phyloP scores from a whole-genome alignment of 1,140 invertebrate species.

The Lucilia sericata region DNA sequence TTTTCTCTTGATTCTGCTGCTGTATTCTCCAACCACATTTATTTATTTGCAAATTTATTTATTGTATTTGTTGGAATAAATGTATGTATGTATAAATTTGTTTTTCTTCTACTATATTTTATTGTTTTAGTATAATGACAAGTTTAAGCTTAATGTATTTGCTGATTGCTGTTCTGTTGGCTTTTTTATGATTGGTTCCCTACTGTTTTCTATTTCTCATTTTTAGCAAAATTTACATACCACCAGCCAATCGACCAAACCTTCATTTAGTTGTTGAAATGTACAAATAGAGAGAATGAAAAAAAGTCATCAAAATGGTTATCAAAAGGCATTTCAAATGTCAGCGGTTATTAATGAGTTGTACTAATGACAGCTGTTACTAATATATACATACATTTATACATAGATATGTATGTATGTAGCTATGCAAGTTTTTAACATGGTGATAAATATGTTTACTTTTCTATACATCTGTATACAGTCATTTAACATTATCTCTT shows the following conservation, averaged over 20 bases:
- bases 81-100: neutral
- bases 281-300: neutral
- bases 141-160: conserved; percentile 39
- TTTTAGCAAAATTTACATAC: conserved; percentile 14
- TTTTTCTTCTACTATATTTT: neutral
- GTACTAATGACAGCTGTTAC: conserved; percentile 27
- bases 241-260: neutral
- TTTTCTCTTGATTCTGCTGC: neutral
- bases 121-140: conserved; percentile 39
- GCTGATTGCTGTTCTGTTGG: neutral
- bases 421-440: too few species aligned
- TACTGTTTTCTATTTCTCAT: neutral
- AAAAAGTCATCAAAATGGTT: conserved; percentile 40
- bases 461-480: too few species aligned
- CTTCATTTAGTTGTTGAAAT: neutral
- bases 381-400: neutral
- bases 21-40: neutral
- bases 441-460: too few species aligned
- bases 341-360: conserved; percentile 44
- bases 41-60: conserved; percentile 1
- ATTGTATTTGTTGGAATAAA: neutral
- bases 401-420: too few species aligned
- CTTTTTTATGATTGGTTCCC: conserved; percentile 12
- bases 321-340: conserved; percentile 23
- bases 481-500: too few species aligned